Conservation (phyloP, 1,140 invertebrate species). For the Gyrodactylus bullatarudis region DNA sequence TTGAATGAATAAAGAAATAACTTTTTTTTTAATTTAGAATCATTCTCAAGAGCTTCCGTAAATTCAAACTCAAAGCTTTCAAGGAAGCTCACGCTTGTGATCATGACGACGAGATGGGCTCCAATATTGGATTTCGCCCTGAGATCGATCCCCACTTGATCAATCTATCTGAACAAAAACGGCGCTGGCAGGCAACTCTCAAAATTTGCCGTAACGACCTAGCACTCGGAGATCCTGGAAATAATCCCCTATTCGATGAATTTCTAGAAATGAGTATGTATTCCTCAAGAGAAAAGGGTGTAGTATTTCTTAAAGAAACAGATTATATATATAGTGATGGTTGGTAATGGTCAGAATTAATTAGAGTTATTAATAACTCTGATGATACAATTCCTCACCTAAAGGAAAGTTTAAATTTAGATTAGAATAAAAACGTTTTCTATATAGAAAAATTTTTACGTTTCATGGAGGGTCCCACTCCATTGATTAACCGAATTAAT, state of each 20-base stretch:
- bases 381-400: no score
- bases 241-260: neutral
- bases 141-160: neutral
- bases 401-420: no score
- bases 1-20: no score
- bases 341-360: no score
- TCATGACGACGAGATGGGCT: neutral
- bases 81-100: neutral
- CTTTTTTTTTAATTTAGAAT: neutral
- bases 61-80: neutral
- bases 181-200: neutral
- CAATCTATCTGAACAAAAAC: neutral
- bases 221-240: neutral
- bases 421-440: no score
- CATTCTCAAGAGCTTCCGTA: neutral
- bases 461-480: no score
- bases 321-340: no score
- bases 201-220: neutral
- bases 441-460: neutral
- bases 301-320: no score
- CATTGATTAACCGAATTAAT: neutral
- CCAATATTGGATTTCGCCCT: neutral
- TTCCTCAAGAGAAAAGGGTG: no score
- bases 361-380: neutral
- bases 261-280: slow-evolving; percentile 4